A percentile compares a stretch with the other conserved stretches of the same genome.
phyloP scores from a whole-genome alignment of 2,888 invertebrate species.

The Tetrapedia diversipes region DNA sequence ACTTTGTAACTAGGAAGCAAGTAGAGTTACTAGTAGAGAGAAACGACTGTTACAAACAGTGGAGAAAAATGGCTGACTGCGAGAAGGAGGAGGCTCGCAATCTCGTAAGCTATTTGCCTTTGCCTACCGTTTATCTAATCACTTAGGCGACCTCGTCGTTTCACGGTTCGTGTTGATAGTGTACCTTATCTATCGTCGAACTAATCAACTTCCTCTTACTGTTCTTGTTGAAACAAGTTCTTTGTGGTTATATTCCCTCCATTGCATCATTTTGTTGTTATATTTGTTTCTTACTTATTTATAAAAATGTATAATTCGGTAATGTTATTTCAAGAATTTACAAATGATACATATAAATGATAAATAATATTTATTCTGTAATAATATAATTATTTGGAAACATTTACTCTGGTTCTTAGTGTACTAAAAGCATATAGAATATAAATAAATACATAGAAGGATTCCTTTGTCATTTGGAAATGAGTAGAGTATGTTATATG shows the following conservation, averaged over 20 bases:
- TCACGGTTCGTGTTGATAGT: constrained; percentile 68
- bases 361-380: background rate
- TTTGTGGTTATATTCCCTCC: constrained; percentile 62
- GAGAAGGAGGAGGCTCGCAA: constrained; percentile 92
- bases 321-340: background rate
- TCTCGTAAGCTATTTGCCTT: constrained; percentile 85
- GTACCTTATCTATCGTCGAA: constrained; percentile 67
- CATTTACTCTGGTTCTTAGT: background rate
- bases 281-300: constrained; percentile 9
- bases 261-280: constrained; percentile 20
- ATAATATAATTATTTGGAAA: background rate
- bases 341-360: background rate
- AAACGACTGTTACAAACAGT: too few species aligned
- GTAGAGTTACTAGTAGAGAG: too few species aligned
- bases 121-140: constrained; percentile 81
- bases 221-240: constrained; percentile 26
- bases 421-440: background rate
- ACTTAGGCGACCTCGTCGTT: constrained; percentile 54
- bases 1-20: constrained; percentile 29
- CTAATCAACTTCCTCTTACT: constrained; percentile 57
- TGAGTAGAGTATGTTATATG: background rate
- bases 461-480: background rate
- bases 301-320: background rate
- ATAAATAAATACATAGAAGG: background rate
- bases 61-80: constrained; percentile 87